These are phyloP conservation scores for Melospiza georgiana DNA, from an alignment of 2,113 vertebrate species.

Conservation along the genomic window DNA sequence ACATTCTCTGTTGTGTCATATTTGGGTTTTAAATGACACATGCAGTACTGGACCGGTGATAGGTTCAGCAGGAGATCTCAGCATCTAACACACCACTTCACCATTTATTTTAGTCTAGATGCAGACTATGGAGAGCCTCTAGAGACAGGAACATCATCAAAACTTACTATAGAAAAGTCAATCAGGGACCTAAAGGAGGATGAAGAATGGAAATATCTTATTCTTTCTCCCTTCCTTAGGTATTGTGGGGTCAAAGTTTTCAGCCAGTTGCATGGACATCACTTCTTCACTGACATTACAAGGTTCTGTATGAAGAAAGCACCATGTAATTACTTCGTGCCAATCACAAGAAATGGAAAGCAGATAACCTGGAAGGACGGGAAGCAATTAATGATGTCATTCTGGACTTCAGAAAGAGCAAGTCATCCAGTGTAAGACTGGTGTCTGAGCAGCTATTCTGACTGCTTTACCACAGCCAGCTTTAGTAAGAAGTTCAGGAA, in stretches of 20 bases:
- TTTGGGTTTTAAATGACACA: background rate
- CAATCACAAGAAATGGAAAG: background rate
- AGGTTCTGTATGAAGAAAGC: background rate
- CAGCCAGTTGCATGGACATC: background rate
- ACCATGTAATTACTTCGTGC: background rate
- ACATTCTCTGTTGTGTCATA: background rate
- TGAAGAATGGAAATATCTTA: background rate
- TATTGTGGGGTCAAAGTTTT: background rate
- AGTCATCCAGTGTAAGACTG: background rate
- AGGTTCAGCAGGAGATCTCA: background rate
- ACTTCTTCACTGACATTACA: background rate
- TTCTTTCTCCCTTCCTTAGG: background rate
- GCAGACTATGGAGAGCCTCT: background rate
- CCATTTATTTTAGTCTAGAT: background rate
- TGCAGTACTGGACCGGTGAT: background rate
- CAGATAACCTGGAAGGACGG: background rate
- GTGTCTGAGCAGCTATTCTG: background rate
- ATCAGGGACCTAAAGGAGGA: background rate
- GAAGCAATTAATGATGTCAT: background rate
- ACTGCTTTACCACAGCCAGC: background rate
- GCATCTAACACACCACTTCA: background rate
- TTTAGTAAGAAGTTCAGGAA: background rate
- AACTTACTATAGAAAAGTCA: background rate
- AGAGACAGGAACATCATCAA: background rate
- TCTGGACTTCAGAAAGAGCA: background rate